These are phyloP conservation scores for Dicerorhinus sumatrensis DNA, from an alignment of 2,113 vertebrate genomes.

Conservation along the genomic window DNA sequence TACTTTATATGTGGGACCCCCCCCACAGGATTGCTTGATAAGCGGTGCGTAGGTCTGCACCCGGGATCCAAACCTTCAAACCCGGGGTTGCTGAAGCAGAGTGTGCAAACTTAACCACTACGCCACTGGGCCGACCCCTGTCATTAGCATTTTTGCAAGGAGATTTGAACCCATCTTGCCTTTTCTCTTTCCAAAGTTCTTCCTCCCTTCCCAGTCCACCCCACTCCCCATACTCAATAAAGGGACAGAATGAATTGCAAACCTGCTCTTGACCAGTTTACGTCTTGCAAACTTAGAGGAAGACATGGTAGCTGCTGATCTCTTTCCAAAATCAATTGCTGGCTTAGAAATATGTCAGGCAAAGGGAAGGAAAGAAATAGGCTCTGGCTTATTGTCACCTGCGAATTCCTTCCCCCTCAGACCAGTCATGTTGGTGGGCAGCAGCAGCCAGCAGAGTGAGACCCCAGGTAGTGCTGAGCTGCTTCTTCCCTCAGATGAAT, in stretches of 20 bases:
- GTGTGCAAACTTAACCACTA: too few relatives aligned
- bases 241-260: background rate
- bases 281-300: background rate
- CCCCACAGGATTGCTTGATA: too few relatives aligned
- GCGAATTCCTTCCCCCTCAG: background rate
- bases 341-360: slow-evolving; percentile 1
- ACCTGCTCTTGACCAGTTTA: background rate
- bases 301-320: background rate
- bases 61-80: too few relatives aligned
- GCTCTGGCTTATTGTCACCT: background rate
- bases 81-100: too few relatives aligned
- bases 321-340: slow-evolving; percentile 37
- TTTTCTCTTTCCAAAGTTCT: slow-evolving; percentile 4
- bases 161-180: background rate
- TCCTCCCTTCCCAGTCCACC: background rate
- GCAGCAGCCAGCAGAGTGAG: background rate
- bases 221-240: background rate
- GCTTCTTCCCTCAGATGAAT: slow-evolving; percentile 17
- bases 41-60: too few relatives aligned
- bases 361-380: background rate
- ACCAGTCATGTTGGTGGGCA: background rate
- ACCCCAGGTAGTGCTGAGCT: background rate
- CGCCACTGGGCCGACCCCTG: background rate
- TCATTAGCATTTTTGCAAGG: background rate
- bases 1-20: too few relatives aligned